phyloP scores from a whole-genome alignment of 2,113 vertebrate species.

The Murina feae region DNA sequence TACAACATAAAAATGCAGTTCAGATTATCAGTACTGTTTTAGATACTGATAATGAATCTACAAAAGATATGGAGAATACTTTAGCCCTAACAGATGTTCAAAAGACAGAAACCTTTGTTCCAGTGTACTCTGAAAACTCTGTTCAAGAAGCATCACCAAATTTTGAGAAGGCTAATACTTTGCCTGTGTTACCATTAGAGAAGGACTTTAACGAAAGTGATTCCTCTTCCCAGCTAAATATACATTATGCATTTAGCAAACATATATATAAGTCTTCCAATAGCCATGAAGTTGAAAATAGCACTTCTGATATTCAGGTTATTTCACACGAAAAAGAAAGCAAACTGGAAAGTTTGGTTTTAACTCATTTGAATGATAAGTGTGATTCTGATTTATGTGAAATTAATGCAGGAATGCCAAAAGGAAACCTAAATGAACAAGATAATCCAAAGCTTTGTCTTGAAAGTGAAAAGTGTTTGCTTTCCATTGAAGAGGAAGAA shows the following conservation, averaged over 20 bases:
- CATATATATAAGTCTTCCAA: constrained; percentile 66
- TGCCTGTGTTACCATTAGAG: constrained; percentile 47
- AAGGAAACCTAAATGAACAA: constrained; percentile 73
- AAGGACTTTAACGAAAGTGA: constrained; percentile 72
- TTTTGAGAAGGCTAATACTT: constrained; percentile 68
- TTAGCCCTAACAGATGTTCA: constrained; percentile 67
- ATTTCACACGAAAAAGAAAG: constrained; percentile 74
- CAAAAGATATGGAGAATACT: constrained; percentile 75
- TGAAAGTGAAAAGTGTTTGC: constrained; percentile 67
- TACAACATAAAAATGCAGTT: constrained; percentile 75
- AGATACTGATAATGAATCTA: constrained; percentile 61
- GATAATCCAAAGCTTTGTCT: constrained; percentile 65
- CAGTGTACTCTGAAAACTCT: constrained; percentile 70
- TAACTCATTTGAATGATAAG: constrained; percentile 75
- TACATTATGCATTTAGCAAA: constrained; percentile 62
- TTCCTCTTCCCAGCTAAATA: constrained; percentile 59
- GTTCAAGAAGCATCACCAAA: constrained; percentile 65
- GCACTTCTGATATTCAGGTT: constrained; percentile 73
- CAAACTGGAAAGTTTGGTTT: constrained; percentile 66
- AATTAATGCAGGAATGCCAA: constrained; percentile 66
- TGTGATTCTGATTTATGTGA: constrained; percentile 69
- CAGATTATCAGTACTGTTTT: constrained; percentile 55
- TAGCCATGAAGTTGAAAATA: constrained; percentile 64
- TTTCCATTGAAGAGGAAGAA: constrained; percentile 70
- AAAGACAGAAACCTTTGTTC: constrained; percentile 59